phyloP scores from a whole-genome alignment of 2,113 vertebrate species.

The Amphiprion ocellaris region DNA sequence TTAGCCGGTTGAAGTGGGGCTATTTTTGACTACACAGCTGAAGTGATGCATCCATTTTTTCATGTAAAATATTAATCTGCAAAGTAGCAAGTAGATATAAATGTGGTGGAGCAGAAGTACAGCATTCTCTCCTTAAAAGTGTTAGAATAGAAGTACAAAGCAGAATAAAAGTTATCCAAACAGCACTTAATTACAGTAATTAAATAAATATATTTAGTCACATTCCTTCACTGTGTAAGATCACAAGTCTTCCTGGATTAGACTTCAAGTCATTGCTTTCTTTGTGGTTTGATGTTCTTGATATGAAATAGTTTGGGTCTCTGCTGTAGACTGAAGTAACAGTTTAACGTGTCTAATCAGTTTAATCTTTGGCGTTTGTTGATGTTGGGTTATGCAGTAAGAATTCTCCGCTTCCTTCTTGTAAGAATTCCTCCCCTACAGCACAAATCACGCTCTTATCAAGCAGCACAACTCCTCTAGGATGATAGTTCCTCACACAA shows the following conservation, averaged over 20 bases:
- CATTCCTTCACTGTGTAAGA: too few relatives aligned
- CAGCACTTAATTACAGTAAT: too few relatives aligned
- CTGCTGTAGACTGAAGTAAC: neutral
- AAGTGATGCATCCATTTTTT: too few relatives aligned
- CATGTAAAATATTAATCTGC: too few relatives aligned
- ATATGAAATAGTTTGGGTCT: neutral
- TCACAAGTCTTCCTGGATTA: neutral
- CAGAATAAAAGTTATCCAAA: too few relatives aligned
- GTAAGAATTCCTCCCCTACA: neutral
- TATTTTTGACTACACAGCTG: too few relatives aligned
- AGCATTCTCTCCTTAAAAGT: too few relatives aligned
- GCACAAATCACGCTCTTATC: neutral
- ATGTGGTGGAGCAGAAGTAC: too few relatives aligned
- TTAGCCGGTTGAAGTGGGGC: too few relatives aligned
- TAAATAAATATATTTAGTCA: too few relatives aligned
- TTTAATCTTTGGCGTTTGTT: slow-evolving; percentile 1
- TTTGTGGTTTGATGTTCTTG: neutral
- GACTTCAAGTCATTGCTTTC: neutral
- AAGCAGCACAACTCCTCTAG: neutral
- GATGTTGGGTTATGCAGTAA: neutral
- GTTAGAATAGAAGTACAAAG: too few relatives aligned
- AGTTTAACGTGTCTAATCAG: neutral
- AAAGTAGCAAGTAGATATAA: too few relatives aligned
- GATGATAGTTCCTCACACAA: neutral
- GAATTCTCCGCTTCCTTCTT: neutral